A percentile compares a stretch with the other conserved stretches of the same genome.
Conservation (phyloP, 2,888 invertebrate genomes). For the Candidula unifasciata region DNA sequence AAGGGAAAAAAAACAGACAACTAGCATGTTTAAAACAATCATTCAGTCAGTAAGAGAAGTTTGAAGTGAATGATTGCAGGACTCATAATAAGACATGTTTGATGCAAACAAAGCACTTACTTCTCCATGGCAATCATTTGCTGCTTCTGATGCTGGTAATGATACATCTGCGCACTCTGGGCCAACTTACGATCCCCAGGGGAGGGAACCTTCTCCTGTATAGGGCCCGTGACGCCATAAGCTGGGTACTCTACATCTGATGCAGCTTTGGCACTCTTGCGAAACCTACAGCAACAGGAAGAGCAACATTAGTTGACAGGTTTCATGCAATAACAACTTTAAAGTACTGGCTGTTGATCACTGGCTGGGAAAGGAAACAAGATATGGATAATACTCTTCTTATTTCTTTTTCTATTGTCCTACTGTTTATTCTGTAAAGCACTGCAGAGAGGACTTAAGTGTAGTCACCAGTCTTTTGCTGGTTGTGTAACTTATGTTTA, state of each 20-base stretch:
- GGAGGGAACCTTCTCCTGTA: slow-evolving; percentile 70
- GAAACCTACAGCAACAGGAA: slow-evolving; percentile 82
- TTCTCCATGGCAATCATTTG: slow-evolving; percentile 91
- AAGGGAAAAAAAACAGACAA: neutral
- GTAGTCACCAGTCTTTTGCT: too few species aligned
- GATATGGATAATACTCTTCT: too few species aligned
- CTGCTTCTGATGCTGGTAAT: slow-evolving; percentile 99
- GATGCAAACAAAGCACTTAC: slow-evolving; percentile 67
- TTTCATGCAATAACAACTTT: too few species aligned
- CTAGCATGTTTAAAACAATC: neutral
- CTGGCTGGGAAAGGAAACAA: too few species aligned
- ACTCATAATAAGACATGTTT: neutral
- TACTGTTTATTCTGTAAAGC: too few species aligned
- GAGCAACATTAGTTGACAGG: too few species aligned
- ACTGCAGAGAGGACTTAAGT: too few species aligned
- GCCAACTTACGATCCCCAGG: slow-evolving; percentile 91
- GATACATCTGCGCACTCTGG: slow-evolving; percentile 99
- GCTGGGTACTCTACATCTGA: slow-evolving; percentile 97
- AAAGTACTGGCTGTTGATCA: too few species aligned
- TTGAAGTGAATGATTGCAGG: neutral
- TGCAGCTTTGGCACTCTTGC: slow-evolving; percentile 91
- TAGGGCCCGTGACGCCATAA: slow-evolving; percentile 95
- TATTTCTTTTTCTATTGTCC: too few species aligned
- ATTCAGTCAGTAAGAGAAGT: neutral
- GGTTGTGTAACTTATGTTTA: too few species aligned